Conservation (phyloP, 2,113 vertebrate genomes). For the Pedetes capensis region DNA sequence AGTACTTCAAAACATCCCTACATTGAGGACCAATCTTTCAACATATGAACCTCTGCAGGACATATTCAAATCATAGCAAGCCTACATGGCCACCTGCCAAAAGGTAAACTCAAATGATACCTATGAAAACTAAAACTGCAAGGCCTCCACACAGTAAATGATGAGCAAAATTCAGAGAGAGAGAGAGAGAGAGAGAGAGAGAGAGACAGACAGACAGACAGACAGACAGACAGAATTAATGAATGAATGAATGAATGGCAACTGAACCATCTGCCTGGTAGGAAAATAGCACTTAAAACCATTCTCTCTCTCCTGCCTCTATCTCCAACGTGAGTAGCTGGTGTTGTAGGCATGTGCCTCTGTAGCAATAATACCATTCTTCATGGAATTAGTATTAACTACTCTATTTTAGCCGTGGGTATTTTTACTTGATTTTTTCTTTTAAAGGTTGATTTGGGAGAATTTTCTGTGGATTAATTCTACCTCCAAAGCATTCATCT, state of each 20-base stretch:
- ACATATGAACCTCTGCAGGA: no score
- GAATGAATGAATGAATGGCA: no score
- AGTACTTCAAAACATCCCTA: background rate
- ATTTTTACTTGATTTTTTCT: slow-evolving; percentile 29
- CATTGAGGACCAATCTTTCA: no score
- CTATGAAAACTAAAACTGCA: background rate
- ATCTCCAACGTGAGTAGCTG: no score
- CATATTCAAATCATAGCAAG: background rate
- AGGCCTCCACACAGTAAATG: background rate
- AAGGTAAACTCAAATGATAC: background rate
- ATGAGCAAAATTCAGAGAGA: background rate
- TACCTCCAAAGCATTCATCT: background rate
- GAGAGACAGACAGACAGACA: background rate
- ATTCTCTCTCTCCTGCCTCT: no score
- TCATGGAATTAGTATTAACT: background rate
- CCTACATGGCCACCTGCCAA: background rate
- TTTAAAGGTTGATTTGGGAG: background rate
- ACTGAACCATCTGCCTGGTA: background rate
- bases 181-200: background rate
- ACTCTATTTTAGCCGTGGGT: background rate
- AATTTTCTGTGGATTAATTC: background rate
- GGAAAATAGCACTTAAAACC: background rate
- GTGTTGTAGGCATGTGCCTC: no score
- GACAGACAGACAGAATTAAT: no score
- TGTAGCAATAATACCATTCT: background rate